Conservation (phyloP, 2,797 vertebrate species). For the Chaunax sp. region DNA sequence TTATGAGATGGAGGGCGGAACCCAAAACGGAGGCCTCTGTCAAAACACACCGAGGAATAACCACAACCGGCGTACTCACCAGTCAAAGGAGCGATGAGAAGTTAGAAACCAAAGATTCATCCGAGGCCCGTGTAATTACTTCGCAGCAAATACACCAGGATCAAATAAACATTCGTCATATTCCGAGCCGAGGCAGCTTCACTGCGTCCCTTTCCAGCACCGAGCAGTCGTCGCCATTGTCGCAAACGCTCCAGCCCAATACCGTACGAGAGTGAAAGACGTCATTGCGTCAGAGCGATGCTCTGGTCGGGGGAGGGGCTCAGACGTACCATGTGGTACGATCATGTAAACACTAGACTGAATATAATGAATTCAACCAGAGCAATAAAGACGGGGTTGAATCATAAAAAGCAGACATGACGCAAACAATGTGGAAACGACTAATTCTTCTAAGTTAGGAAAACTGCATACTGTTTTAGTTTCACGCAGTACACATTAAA, state of each 20-base stretch:
- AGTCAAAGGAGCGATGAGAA: slow-evolving; percentile 37
- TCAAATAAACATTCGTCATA: slow-evolving; percentile 64
- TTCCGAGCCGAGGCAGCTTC: slow-evolving; percentile 77
- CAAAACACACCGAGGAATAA: slow-evolving; percentile 76
- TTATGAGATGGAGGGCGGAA: slow-evolving; percentile 89
- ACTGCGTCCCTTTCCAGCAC: slow-evolving; percentile 68
- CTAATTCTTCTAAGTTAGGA: not conserved
- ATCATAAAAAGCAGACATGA: not conserved
- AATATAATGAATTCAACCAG: not conserved
- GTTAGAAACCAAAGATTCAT: slow-evolving; percentile 47
- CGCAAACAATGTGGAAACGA: not conserved
- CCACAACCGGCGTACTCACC: slow-evolving; percentile 75
- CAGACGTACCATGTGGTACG: slow-evolving; percentile 56
- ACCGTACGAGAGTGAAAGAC: slow-evolving; percentile 57
- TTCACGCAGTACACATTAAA: not conserved
- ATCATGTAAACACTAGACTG: slow-evolving; percentile 71
- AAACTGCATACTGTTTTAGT: not conserved
- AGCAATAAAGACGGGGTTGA: not conserved
- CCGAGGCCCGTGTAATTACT: slow-evolving; percentile 66
- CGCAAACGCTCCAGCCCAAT: slow-evolving; percentile 74
- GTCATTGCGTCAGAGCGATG: slow-evolving; percentile 63
- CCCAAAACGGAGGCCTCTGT: slow-evolving; percentile 83
- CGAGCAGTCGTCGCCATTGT: slow-evolving; percentile 79
- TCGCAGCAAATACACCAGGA: slow-evolving; percentile 57
- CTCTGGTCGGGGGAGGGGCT: slow-evolving; percentile 47